Evolutionary conservation across 2,888 invertebrate genomes (phyloP), one percentile per base, ranked within the genome.

Genomic region (Lithodes maja): DNA sequence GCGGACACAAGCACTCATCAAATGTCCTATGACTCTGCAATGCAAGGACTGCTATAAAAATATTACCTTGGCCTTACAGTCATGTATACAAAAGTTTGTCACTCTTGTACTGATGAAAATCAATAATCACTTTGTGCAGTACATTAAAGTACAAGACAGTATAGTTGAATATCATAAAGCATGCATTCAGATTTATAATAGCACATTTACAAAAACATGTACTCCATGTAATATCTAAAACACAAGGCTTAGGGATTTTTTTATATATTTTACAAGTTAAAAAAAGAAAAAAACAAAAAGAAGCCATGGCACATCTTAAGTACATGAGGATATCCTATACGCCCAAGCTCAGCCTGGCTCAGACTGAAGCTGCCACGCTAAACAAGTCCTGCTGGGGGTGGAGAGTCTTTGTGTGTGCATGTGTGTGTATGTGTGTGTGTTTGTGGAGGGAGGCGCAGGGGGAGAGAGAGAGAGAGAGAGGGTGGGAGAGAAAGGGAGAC

Each of bases 31-130:
- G 75, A 71, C 17, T 82, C 61, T 83, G 89, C 89, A 89, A 89
- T 89, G 81, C 85, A 83, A 83, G 80, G 86, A 85, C 82, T 89
- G 89, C 89, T 89, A 89, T 89, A 89, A 89, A 89, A 89, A 89
- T 89, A 89, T 81, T 85, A 89, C 85, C 85, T 89, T 89, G 85
- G 85, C 85, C 85, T 80, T 85, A 86, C 86, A 86, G 84, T 89
- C 50, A 52, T 61, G 82, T 89, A 89, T 89, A 89, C 89, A 89
- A 89, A 89, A 89, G 89, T 85, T 89, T 89, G 82, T 79, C 78
- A 89, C 89, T 89, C 85, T 89, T 89, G 89, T 89, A 89, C 89
- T 86, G 85, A 89, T 89, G 85, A 89, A 89, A 89, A 89, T 89
- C 74, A 89, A 85, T 88, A 78, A 87, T 87, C 83, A 87, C 82